Percentiles rank a stretch among this genome's conserved stretches.
Evolutionary conservation across 2,113 vertebrate species (phyloP).

Genomic region (Acrocephalus kingi): DNA sequence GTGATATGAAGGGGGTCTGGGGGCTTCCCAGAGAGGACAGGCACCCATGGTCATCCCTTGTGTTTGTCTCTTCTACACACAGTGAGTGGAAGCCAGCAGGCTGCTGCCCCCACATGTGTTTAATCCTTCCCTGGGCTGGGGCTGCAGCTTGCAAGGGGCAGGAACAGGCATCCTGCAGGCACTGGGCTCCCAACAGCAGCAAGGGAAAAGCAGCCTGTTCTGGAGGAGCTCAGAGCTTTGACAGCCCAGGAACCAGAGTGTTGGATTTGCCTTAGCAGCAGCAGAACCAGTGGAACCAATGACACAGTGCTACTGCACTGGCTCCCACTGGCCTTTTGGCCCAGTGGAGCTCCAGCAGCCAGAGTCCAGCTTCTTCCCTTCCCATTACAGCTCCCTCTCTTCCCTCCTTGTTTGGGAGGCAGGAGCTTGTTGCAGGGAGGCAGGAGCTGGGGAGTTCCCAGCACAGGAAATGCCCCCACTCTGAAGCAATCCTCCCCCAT

Average conservation of each 20-base stretch:
- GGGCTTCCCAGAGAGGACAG: background rate
- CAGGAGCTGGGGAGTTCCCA: background rate
- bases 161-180: background rate
- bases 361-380: background rate
- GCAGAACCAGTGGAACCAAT: background rate
- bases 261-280: background rate
- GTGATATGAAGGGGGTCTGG: background rate
- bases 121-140: background rate
- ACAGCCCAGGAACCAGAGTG: background rate
- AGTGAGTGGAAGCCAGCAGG: background rate
- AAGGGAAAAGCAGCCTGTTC: background rate
- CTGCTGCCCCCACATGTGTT: rapidly evolving
- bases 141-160: background rate
- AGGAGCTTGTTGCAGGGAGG: background rate
- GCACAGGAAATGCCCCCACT: background rate
- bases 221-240: background rate
- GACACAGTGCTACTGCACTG: background rate
- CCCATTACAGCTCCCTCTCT: rapidly evolving
- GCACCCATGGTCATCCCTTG: background rate
- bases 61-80: background rate
- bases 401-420: background rate
- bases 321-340: background rate
- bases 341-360: background rate
- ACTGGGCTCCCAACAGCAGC: background rate
- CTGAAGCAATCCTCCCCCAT: rapidly evolving